Percentiles rank a stretch among this genome's conserved stretches.
These are phyloP conservation scores for Catamblyrhynchus diadema DNA, from an alignment of 2,797 vertebrate species.

Conservation along the genomic window DNA sequence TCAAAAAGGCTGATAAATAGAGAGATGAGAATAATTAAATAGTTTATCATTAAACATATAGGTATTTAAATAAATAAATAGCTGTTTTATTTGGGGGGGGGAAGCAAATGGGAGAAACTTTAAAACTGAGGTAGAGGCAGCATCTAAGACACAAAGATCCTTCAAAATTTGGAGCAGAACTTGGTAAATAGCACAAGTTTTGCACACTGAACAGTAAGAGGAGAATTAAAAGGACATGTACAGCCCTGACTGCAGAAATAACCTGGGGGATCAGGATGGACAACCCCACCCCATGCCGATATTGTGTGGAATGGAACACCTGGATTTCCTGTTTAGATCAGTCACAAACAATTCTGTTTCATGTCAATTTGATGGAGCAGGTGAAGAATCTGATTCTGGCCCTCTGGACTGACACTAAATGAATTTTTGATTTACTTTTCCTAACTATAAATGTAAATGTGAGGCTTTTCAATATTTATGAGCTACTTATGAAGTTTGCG, in stretches of 20 bases:
- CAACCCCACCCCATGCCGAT: too few relatives aligned
- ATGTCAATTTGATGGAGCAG: background rate
- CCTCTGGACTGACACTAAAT: background rate
- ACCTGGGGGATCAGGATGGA: background rate
- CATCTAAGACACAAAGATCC: background rate
- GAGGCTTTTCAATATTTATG: background rate
- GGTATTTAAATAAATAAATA: background rate
- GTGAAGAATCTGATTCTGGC: background rate
- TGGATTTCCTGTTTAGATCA: background rate
- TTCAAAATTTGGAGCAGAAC: background rate
- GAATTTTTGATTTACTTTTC: background rate
- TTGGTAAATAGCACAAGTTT: background rate
- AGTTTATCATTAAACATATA: background rate
- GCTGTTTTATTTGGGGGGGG: background rate
- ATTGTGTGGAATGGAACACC: background rate
- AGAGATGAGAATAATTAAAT: background rate
- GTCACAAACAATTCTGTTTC: background rate
- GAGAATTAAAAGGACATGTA: background rate
- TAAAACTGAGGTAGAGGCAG: background rate
- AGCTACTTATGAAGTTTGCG: background rate
- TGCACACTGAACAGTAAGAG: rapidly evolving
- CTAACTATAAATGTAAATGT: background rate
- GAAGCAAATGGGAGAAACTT: background rate
- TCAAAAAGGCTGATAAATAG: background rate
- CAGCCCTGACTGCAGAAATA: background rate